Base-by-base conservation (phyloP, 2,888 invertebrate species). In the Oscheius sp. region DNA sequence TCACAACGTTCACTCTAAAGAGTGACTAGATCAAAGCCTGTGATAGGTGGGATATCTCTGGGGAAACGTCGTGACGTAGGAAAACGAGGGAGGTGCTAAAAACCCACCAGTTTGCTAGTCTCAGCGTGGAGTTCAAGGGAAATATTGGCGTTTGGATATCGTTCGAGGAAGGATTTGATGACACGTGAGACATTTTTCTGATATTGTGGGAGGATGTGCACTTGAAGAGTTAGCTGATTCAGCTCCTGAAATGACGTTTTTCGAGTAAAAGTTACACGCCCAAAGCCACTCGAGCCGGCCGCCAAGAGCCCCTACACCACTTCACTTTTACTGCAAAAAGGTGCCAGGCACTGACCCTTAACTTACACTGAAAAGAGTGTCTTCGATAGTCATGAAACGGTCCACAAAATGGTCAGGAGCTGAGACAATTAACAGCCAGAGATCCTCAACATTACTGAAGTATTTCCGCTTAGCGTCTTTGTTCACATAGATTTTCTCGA, bases 61-160 rank as follows among this genome's bases (percentile, higher is more conserved):
- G n/a, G 3, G 12, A 6, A 6, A 3, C 17, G 3, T 17, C 15
- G 42, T 42, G 15, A 10, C 15, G 15, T 37, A 15, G 37, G 15
- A 37, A 37, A 37, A 10, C 8, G 8, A 37, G 15, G 37, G 15
- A 37, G 15, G 37, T 8, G 37, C 8, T 10, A 37, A 37, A 10
- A 1, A 61, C 45, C 37, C 4, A 71, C 71, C 57, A 69, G 25
- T 46, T 69, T 48, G 29, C 48, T 48, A 3, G 17, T 64, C 23
- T 75, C 75, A n/a, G 78, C 74, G 48, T 78, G 78, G 23, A 78
- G 61, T 50, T 78, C 78, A 52, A 78, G 58, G 53, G 73, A 75
- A 12, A 76, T 72, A 15, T 65, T 58, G 17, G 76, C 66, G 53
- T 78, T 74, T 31, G 78, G 76, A 37, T 76, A 71, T 34, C 73